Conservation (phyloP, 2,113 vertebrate genomes). For the Oryzias celebensis region DNA sequence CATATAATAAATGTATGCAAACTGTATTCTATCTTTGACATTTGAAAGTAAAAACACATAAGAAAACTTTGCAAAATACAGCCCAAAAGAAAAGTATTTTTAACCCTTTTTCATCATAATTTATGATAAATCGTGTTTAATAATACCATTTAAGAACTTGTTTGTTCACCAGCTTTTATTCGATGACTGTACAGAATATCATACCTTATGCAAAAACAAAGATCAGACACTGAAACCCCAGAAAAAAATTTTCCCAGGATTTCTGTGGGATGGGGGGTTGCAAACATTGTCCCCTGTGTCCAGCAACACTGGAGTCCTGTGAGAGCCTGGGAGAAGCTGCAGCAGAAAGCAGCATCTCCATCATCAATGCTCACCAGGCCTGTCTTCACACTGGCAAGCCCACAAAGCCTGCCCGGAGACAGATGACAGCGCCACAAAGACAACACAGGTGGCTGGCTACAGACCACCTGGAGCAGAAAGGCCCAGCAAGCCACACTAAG, state of each 20-base stretch:
- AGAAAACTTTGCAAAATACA: neutral
- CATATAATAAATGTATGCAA: no score
- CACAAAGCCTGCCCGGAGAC: conserved; percentile 73
- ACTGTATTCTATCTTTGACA: no score
- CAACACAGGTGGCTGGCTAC: conserved; percentile 75
- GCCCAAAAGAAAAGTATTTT: neutral
- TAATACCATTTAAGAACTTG: no score
- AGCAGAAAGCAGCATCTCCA: conserved; percentile 66
- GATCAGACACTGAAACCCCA: neutral
- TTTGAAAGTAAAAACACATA: neutral
- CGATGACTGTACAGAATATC: neutral
- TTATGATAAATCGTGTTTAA: neutral
- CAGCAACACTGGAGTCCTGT: conserved; percentile 49
- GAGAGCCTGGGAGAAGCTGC: conserved; percentile 58
- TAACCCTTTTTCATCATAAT: neutral
- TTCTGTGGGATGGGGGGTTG: conserved; percentile 11
- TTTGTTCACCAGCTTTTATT: no score
- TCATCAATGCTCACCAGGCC: conserved; percentile 63
- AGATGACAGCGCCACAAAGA: conserved; percentile 76
- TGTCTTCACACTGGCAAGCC: conserved; percentile 69
- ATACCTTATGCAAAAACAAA: conserved; percentile 1
- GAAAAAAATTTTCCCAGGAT: conserved; percentile 33
- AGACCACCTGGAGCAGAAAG: conserved; percentile 72
- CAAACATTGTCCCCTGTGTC: conserved; percentile 52
- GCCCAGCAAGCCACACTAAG: conserved; percentile 19